phyloP scores from a whole-genome alignment of 2,113 vertebrate species.

The Lophotis ruficrista region DNA sequence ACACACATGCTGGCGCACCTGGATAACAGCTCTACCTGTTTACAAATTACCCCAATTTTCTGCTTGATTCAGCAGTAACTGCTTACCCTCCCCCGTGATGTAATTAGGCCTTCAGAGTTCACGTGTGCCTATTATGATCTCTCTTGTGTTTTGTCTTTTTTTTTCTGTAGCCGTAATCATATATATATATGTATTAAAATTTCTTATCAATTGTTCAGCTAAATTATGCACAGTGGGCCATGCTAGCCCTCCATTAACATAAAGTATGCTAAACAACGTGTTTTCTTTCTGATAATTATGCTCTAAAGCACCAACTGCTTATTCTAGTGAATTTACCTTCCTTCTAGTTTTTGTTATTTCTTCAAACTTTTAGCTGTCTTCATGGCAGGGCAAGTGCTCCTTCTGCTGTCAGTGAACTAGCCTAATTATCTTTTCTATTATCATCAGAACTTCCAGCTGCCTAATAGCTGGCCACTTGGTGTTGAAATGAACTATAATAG shows the following conservation, averaged over 20 bases:
- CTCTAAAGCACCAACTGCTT: constrained; percentile 84
- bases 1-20: constrained; percentile 90
- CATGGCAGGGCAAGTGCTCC: constrained; percentile 60
- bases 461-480: not conserved
- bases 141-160: constrained; percentile 87
- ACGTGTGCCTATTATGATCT: constrained; percentile 89
- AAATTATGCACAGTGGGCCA: constrained; percentile 95
- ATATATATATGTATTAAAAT: constrained; percentile 88
- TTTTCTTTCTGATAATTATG: constrained; percentile 85
- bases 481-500: constrained; percentile 43
- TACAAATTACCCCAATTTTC: constrained; percentile 97
- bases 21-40: constrained; percentile 92
- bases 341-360: constrained; percentile 64
- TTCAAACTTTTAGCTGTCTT: constrained; percentile 72
- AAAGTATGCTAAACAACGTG: constrained; percentile 85
- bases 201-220: constrained; percentile 88
- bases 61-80: constrained; percentile 98
- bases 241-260: constrained; percentile 86
- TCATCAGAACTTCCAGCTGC: constrained; percentile 12
- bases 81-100: constrained; percentile 91
- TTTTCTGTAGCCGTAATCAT: constrained; percentile 89
- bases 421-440: constrained; percentile 66
- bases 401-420: constrained; percentile 54
- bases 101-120: constrained; percentile 98
- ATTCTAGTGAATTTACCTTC: constrained; percentile 80